Percentiles rank a stretch among this genome's conserved stretches.
phyloP scores from a whole-genome alignment of 2,888 invertebrate genomes.

The Ligdia adustata region DNA sequence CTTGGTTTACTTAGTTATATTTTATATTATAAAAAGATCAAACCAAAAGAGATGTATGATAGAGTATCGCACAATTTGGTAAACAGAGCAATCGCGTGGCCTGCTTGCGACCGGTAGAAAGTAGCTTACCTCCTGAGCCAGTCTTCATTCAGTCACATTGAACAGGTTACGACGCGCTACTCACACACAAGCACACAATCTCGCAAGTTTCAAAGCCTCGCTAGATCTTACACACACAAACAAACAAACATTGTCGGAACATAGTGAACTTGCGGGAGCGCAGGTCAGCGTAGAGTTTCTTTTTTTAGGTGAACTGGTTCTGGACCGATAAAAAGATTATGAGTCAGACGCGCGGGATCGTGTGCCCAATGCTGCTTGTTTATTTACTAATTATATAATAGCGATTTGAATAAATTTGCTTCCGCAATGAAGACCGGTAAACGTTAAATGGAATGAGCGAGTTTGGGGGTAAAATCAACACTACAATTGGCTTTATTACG shows the following conservation, averaged over 20 bases:
- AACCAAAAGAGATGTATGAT: constrained; percentile 21
- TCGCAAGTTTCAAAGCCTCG: constrained; percentile 41
- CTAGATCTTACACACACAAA: constrained; percentile 49
- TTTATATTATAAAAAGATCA: too few species aligned
- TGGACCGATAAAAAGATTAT: constrained; percentile 68
- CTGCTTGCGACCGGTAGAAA: constrained; percentile 70
- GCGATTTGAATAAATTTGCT: constrained; percentile 10
- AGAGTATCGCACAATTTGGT: constrained; percentile 48
- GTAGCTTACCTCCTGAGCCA: constrained; percentile 78
- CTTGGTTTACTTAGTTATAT: too few species aligned
- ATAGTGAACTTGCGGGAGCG: constrained; percentile 61
- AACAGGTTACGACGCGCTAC: constrained; percentile 75
- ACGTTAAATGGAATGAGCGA: too few species aligned
- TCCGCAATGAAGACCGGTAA: constrained; percentile 2
- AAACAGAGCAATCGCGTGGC: constrained; percentile 60
- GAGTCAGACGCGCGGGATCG: constrained; percentile 60
- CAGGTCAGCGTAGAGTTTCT: constrained; percentile 71
- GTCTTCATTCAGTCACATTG: constrained; percentile 77
- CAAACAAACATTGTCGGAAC: constrained; percentile 23
- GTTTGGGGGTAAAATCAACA: too few species aligned
- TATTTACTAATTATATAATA: constrained; percentile 34
- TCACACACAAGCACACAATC: constrained; percentile 54
- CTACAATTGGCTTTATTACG: too few species aligned
- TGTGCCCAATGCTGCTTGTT: constrained; percentile 23
- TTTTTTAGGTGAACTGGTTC: constrained; percentile 72